Percentiles rank a stretch among this genome's conserved stretches.
Evolutionary conservation across 1,140 invertebrate species (phyloP).

Genomic region (Fopius arisanus): DNA sequence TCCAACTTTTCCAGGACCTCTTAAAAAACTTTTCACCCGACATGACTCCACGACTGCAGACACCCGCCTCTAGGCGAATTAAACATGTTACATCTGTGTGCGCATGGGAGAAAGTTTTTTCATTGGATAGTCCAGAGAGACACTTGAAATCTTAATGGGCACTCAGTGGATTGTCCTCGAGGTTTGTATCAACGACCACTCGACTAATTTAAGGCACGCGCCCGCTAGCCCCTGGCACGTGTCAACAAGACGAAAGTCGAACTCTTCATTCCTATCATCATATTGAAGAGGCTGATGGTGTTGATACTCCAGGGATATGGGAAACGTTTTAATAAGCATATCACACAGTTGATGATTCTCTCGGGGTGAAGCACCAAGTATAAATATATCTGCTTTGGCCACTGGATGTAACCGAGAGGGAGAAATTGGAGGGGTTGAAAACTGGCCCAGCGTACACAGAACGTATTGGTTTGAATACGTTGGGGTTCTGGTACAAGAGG

Average conservation of each 20-base stretch:
- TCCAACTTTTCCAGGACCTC: not conserved
- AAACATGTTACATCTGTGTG: conserved; percentile 3
- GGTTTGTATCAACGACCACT: not conserved
- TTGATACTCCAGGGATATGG: conserved; percentile 31
- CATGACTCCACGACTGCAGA: not conserved
- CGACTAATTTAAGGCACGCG: conserved; percentile 7
- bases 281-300: conserved; percentile 21
- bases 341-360: not conserved
- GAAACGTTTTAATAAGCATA: conserved; percentile 60
- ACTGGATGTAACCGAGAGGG: not conserved
- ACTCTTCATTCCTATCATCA: conserved; percentile 20
- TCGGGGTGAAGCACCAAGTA: conserved; percentile 30
- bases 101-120: not conserved
- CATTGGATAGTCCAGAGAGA: not conserved
- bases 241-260: not conserved
- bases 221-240: not conserved
- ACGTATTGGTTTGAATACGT: conserved; percentile 34
- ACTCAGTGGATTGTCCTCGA: conserved; percentile 1
- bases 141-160: conserved; percentile 4
- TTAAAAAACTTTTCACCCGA: conserved; percentile 5
- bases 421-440: conserved; percentile 27
- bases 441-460: conserved; percentile 41
- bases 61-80: not conserved
- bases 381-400: conserved; percentile 37
- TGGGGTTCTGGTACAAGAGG: conserved; percentile 49